Evolutionary conservation across 2,113 vertebrate genomes (phyloP), one percentile per base, ranked within the genome.

Genomic region (Heliornis fulica): DNA sequence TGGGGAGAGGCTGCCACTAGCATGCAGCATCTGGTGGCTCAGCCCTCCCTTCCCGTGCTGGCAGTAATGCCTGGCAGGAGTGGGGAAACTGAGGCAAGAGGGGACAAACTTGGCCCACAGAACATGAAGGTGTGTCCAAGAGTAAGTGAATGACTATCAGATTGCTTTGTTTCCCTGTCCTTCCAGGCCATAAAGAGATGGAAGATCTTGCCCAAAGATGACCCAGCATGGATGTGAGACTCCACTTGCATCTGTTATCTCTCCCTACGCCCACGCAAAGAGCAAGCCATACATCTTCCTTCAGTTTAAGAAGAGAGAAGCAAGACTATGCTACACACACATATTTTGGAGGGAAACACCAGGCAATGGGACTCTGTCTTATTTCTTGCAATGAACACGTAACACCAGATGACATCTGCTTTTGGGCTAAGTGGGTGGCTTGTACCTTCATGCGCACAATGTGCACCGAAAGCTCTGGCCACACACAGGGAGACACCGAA

Each of bases 371-470:
- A 36, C 17, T 59, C 43, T 66, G 38, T 36, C 46, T 88, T 63
- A 46, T 23, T 90, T 96, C 83, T 60, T 83, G 38, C 63, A 56
- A 17, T 11, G 54, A 83, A 36, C 0, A 3, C 3, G 9, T 74
- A 90, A 77, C 29, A 59, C 23, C 36, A 80, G 60, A 50, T 56
- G 82, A 77, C 38, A 12, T 80, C 83, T 83, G 14, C 43, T 50
- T 92, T 84, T 72, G 63, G 51, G 45, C 75, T 50, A 60, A 25
- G 38, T 85, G 53, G 65, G 79, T 96, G 71, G 96, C 68, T 90
- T 91, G 83, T 70, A 70, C 61, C 36, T 88, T 68, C 41, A 10
- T 7, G 1, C 26, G 50, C 32, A 46, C 31, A 57, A 60, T 40
- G 11, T 11, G 8, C 40, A 69, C 61, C 32, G 83, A 92, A 90